Conservation (phyloP, 2,888 invertebrate genomes). For the Octodonta nipae region DNA sequence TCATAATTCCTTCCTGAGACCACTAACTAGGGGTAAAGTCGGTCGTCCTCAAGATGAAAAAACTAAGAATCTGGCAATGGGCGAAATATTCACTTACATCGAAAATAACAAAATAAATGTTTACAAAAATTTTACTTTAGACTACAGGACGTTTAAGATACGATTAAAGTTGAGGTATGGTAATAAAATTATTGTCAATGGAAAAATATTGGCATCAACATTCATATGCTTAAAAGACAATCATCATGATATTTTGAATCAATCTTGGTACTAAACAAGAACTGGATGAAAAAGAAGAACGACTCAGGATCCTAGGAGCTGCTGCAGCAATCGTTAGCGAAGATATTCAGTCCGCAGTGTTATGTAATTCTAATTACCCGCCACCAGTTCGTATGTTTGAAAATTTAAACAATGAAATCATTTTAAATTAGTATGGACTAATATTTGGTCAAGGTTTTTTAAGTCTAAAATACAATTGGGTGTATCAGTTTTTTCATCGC, state of each 20-base stretch:
- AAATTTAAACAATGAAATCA: neutral
- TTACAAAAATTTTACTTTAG: conserved; percentile 17
- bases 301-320: conserved; percentile 2
- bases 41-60: conserved; percentile 25
- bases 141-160: conserved; percentile 19
- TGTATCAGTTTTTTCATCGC: neutral
- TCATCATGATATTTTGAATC: conserved; percentile 4
- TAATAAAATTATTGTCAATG: conserved; percentile 22
- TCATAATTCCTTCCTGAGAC: conserved; percentile 21
- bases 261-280: neutral
- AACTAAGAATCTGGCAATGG: conserved; percentile 23
- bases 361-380: conserved; percentile 1
- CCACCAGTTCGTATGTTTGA: neutral
- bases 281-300: conserved; percentile 1
- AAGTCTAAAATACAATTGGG: neutral
- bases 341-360: conserved; percentile 1
- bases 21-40: conserved; percentile 21
- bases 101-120: conserved; percentile 9
- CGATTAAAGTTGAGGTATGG: conserved; percentile 22
- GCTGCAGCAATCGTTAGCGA: neutral
- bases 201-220: conserved; percentile 12
- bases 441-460: neutral
- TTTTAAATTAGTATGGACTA: neutral
- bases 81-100: conserved; percentile 20
- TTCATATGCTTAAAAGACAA: conserved; percentile 5